Evolutionary conservation across 2,888 invertebrate species (phyloP).

Genomic region (Dolichopus griseipennis): DNA sequence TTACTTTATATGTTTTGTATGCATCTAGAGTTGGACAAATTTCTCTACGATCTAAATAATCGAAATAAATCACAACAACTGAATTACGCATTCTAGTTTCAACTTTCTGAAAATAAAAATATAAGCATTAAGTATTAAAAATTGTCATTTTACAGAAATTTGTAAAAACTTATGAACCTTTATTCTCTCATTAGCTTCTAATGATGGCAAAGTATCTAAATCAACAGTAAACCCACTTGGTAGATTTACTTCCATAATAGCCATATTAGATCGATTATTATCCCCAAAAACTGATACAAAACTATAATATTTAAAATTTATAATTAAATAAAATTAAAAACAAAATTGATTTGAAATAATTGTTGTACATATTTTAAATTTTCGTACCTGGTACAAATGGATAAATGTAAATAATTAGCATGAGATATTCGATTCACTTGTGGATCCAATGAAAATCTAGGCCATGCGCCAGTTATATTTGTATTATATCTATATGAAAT

Average conservation of each 20-base stretch:
- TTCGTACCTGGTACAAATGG: slow-evolving; percentile 72
- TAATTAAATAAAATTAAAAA: slow-evolving; percentile 12
- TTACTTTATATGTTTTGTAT: slow-evolving; percentile 75
- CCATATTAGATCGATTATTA: slow-evolving; percentile 61
- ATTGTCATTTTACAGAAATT: neutral
- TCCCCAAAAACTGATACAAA: slow-evolving; percentile 36
- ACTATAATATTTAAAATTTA: too few relatives aligned
- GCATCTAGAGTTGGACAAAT: slow-evolving; percentile 83
- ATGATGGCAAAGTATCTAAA: slow-evolving; percentile 63
- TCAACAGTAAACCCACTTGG: slow-evolving; percentile 89
- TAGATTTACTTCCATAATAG: slow-evolving; percentile 79
- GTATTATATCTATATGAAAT: slow-evolving; percentile 73
- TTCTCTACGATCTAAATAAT: slow-evolving; percentile 57
- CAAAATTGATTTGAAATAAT: neutral
- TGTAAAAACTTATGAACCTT: slow-evolving; percentile 29
- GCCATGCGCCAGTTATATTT: slow-evolving; percentile 82
- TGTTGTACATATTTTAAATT: too few relatives aligned
- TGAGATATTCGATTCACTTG: slow-evolving; percentile 80
- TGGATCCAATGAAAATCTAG: slow-evolving; percentile 79
- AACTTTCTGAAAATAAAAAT: slow-evolving; percentile 44
- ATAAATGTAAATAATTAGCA: slow-evolving; percentile 70
- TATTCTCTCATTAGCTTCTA: slow-evolving; percentile 47
- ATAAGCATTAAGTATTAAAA: neutral
- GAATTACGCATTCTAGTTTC: slow-evolving; percentile 58
- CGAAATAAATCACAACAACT: slow-evolving; percentile 65